phyloP scores from a whole-genome alignment of 2,797 vertebrate species.

The Merluccius polli region DNA sequence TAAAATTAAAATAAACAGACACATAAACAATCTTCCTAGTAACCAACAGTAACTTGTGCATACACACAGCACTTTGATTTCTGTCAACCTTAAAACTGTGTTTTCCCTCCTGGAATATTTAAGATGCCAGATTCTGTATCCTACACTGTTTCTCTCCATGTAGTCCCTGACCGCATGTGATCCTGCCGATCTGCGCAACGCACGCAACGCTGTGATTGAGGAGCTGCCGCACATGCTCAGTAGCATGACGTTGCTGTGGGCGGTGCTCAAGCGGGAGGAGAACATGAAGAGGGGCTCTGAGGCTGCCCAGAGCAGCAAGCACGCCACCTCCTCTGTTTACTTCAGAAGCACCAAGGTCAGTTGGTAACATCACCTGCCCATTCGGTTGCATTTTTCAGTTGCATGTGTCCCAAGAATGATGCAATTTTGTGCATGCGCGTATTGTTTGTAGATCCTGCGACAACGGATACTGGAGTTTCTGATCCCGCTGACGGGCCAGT shows the following conservation, averaged over 20 bases:
- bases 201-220: constrained; percentile 87
- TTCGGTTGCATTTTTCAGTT: neutral
- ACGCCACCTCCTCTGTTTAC: constrained; percentile 85
- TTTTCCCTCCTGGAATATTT: too few species aligned
- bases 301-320: constrained; percentile 71
- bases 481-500: constrained; percentile 82
- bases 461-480: constrained; percentile 90
- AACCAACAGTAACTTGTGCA: neutral
- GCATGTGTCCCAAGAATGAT: too few species aligned
- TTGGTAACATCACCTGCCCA: neutral
- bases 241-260: constrained; percentile 89
- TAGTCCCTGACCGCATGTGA: constrained; percentile 66
- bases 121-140: too few species aligned
- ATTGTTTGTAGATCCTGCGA: constrained; percentile 63
- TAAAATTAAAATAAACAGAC: neutral
- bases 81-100: too few species aligned
- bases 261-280: constrained; percentile 81
- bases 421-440: constrained; percentile 47
- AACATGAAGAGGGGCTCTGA: constrained; percentile 76
- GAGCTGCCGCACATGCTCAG: constrained; percentile 85
- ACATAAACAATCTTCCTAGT: neutral
- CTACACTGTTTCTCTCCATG: neutral
- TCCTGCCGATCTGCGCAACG: constrained; percentile 82
- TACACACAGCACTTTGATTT: too few species aligned
- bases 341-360: constrained; percentile 91